A percentile compares a stretch with the other conserved stretches of the same genome.
phyloP scores from a whole-genome alignment of 2,888 invertebrate genomes.

The Phytoseiulus persimilis region DNA sequence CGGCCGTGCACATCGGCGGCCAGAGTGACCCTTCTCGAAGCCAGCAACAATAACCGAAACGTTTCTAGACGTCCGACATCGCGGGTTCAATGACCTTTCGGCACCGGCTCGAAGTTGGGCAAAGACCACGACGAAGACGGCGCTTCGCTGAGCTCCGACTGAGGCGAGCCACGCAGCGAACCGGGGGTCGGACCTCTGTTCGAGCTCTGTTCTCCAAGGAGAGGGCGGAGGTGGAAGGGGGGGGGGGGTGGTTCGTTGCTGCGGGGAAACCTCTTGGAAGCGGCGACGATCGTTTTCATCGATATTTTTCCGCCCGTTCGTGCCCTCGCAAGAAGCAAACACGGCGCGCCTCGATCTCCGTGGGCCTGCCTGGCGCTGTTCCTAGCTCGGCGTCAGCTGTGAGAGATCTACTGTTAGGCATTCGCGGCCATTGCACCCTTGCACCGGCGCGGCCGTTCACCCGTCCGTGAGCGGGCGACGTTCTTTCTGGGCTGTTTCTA shows the following conservation, averaged over 20 bases:
- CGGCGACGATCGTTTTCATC: no score
- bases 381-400: neutral
- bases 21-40: neutral
- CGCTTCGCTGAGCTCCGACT: neutral
- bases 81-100: neutral
- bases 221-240: no score
- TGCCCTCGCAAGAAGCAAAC: neutral
- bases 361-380: neutral
- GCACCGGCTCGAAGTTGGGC: neutral
- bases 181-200: no score
- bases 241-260: no score
- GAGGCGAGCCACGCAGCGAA: neutral
- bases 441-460: neutral
- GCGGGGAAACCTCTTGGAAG: no score
- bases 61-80: neutral
- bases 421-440: conserved; percentile 5
- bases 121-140: neutral
- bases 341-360: neutral
- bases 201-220: no score
- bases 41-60: neutral
- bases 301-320: neutral
- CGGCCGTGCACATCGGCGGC: neutral
- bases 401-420: neutral
- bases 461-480: neutral
- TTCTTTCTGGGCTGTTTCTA: neutral